phyloP scores from a whole-genome alignment of 2,888 invertebrate species.

The Norana najaformis region DNA sequence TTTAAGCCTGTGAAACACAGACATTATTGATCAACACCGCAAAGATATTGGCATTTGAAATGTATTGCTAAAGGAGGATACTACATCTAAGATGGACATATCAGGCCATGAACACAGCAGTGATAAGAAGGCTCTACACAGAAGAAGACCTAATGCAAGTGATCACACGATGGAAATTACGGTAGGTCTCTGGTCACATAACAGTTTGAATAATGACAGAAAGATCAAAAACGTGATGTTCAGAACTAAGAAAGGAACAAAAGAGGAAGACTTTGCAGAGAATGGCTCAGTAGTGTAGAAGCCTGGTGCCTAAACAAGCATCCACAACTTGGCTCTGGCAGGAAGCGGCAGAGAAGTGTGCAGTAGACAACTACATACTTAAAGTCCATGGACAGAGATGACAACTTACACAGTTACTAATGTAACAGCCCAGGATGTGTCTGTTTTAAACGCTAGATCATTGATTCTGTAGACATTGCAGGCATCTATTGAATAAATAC shows the following conservation, averaged over 20 bases:
- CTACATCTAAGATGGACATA: neutral
- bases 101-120: neutral
- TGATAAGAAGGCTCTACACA: neutral
- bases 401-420: too few relatives aligned
- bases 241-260: neutral
- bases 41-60: neutral
- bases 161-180: neutral
- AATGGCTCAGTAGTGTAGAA: neutral
- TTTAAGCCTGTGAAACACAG: neutral
- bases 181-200: neutral
- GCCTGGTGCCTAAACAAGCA: neutral
- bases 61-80: neutral
- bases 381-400: too few relatives aligned
- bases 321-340: neutral
- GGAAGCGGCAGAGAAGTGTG: too few relatives aligned
- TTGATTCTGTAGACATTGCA: too few relatives aligned
- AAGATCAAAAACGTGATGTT: neutral
- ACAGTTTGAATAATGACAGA: neutral
- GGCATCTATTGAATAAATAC: too few relatives aligned
- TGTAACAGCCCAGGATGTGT: too few relatives aligned
- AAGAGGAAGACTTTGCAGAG: neutral
- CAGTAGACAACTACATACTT: too few relatives aligned
- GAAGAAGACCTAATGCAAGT: neutral
- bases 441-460: too few relatives aligned
- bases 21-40: neutral